Evolutionary conservation across 2,888 invertebrate species (phyloP).

Genomic region (Synanthedon formicaeformis): DNA sequence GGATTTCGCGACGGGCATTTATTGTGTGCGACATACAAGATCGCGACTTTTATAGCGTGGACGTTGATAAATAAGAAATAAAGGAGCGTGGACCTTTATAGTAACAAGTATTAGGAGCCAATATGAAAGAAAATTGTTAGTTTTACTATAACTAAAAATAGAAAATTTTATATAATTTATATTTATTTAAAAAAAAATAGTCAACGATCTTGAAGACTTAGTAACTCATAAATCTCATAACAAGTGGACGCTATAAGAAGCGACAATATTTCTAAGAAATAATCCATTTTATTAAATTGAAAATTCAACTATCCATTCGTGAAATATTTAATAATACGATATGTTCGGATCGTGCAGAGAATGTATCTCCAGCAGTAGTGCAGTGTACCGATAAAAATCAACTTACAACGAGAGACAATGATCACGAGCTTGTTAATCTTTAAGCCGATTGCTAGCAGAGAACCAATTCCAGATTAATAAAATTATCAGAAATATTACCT

Average conservation of each 20-base stretch:
- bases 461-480: neutral
- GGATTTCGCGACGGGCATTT: conserved; percentile 63
- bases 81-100: too few species aligned
- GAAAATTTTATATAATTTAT: too few species aligned
- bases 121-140: too few species aligned
- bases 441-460: neutral
- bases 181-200: too few species aligned
- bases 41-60: conserved; percentile 51
- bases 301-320: neutral
- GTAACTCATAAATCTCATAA: too few species aligned
- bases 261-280: too few species aligned
- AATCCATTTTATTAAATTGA: neutral
- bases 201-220: too few species aligned
- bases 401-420: neutral
- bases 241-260: too few species aligned
- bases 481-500: too few species aligned
- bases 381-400: neutral
- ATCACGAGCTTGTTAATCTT: neutral
- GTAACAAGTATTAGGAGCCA: too few species aligned
- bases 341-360: neutral
- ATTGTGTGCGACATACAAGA: conserved; percentile 61
- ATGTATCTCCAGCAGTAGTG: neutral
- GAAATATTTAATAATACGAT: neutral
- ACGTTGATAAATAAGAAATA: conserved; percentile 34
- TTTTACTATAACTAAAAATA: too few species aligned